Conservation (phyloP, 1,140 invertebrate genomes). For the Ceratina australensis region DNA sequence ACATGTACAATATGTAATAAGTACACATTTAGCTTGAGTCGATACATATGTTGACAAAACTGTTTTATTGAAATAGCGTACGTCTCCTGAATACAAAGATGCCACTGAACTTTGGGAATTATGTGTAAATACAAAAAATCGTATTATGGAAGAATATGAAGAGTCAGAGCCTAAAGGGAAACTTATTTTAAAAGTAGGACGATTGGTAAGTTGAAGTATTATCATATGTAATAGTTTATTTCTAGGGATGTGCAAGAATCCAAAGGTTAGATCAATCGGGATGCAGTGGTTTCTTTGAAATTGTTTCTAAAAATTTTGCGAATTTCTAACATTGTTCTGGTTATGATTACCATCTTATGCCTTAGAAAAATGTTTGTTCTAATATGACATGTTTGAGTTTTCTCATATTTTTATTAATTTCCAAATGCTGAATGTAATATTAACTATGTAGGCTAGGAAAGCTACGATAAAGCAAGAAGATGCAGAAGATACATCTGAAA, state of each 20-base stretch:
- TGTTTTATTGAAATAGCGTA: slow-evolving; percentile 79
- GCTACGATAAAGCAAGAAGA: slow-evolving; percentile 78
- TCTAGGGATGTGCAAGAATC: not conserved
- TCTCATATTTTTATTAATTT: too few relatives aligned
- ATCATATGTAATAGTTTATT: not conserved
- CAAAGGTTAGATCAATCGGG: too few relatives aligned
- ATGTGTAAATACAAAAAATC: slow-evolving; percentile 81
- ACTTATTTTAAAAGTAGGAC: slow-evolving; percentile 81
- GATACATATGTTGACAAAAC: not conserved
- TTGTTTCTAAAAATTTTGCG: too few relatives aligned
- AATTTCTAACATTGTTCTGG: too few relatives aligned
- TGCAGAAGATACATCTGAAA: slow-evolving; percentile 85
- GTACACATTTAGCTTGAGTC: slow-evolving; percentile 12
- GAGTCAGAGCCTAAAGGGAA: slow-evolving; percentile 81
- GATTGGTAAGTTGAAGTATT: slow-evolving; percentile 71
- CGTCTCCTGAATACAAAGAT: slow-evolving; percentile 93
- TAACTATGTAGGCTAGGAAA: slow-evolving; percentile 73
- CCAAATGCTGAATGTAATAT: not conserved
- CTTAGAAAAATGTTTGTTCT: too few relatives aligned
- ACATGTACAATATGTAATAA: not conserved
- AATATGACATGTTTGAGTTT: too few relatives aligned
- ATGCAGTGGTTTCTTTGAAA: too few relatives aligned
- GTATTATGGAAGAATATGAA: slow-evolving; percentile 78
- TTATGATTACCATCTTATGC: too few relatives aligned
- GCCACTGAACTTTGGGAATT: slow-evolving; percentile 94